Percentiles rank a stretch among this genome's conserved stretches.
Evolutionary conservation across 1,140 invertebrate genomes (phyloP).

Genomic region (Colletes gigas): DNA sequence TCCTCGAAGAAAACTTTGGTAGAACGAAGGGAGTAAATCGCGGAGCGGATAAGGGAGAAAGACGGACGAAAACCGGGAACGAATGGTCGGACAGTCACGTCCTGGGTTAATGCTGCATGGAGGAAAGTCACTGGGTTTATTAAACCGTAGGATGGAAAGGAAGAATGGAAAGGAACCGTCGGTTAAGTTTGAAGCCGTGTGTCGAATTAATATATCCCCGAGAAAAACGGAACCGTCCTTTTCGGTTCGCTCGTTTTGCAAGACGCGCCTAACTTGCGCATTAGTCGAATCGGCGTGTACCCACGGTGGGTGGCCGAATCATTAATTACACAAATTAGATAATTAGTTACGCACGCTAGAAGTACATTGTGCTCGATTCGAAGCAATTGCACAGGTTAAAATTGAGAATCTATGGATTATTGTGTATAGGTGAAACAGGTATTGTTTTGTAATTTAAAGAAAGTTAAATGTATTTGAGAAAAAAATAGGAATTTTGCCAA

Average conservation of each 20-base stretch:
- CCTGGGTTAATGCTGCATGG: slow-evolving; percentile 70
- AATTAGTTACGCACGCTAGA: no score
- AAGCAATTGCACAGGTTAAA: no score
- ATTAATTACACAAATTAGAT: no score
- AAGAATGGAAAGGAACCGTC: slow-evolving; percentile 61
- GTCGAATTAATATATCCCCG: slow-evolving; percentile 60
- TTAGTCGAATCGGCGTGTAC: no score
- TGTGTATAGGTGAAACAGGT: no score
- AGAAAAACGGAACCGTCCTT: background rate
- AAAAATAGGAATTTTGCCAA: no score
- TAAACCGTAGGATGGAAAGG: slow-evolving; percentile 57
- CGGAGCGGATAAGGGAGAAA: slow-evolving; percentile 35
- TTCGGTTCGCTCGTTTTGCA: background rate
- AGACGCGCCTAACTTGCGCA: background rate
- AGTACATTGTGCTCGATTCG: no score
- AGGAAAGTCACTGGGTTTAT: slow-evolving; percentile 69
- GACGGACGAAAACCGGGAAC: slow-evolving; percentile 58
- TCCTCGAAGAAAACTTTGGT: slow-evolving; percentile 28
- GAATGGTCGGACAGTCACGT: slow-evolving; percentile 65
- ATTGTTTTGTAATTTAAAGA: no score
- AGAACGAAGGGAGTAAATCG: slow-evolving; percentile 30
- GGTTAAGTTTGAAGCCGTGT: slow-evolving; percentile 58
- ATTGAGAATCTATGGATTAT: no score
- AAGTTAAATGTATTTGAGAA: no score
- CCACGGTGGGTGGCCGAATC: no score